phyloP scores from a whole-genome alignment of 2,113 vertebrate genomes.

The Hemicordylus capensis region DNA sequence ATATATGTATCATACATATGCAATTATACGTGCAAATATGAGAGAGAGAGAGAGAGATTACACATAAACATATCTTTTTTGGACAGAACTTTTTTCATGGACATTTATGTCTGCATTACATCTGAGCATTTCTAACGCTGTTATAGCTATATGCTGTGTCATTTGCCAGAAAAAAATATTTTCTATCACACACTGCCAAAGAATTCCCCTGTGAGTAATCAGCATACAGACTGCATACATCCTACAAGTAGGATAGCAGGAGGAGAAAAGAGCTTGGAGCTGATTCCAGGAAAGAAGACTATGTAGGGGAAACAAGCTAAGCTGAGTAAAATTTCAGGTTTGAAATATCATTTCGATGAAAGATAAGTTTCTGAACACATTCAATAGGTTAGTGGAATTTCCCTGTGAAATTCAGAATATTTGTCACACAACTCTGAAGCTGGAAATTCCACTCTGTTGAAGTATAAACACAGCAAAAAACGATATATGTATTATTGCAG shows the following conservation, averaged over 20 bases:
- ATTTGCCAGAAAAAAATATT: background rate
- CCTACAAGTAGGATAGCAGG: background rate
- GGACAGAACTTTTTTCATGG: background rate
- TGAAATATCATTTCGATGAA: background rate
- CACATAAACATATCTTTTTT: background rate
- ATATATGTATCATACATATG: background rate
- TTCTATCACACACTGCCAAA: background rate
- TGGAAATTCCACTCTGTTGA: background rate
- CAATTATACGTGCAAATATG: slow-evolving; percentile 15
- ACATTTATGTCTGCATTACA: background rate
- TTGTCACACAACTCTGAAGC: background rate
- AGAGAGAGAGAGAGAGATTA: background rate
- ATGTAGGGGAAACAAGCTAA: background rate
- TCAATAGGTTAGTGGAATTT: background rate
- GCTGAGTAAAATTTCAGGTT: background rate
- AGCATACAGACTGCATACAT: background rate
- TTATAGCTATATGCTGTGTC: slow-evolving; percentile 14
- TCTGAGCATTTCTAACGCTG: slow-evolving; percentile 12
- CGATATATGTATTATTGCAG: background rate
- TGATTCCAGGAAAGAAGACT: slow-evolving; percentile 21
- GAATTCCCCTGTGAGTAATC: background rate
- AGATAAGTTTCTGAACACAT: background rate
- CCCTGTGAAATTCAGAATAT: background rate
- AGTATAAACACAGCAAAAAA: background rate
- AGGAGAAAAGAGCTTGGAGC: background rate